Evolutionary conservation across 2,888 invertebrate species (phyloP).

Genomic region (Lithodes maja): DNA sequence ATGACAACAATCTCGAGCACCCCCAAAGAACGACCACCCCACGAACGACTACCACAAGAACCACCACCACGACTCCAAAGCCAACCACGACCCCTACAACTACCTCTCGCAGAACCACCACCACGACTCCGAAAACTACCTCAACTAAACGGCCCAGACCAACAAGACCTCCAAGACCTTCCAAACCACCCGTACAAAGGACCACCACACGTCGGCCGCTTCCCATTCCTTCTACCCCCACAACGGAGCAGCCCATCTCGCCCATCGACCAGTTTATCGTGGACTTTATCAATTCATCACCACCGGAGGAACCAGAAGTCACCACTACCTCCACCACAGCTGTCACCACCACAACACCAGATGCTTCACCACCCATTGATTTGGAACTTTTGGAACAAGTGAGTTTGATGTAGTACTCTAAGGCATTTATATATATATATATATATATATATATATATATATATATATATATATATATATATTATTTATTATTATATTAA

Average conservation of each 20-base stretch:
- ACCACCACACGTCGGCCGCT: neutral
- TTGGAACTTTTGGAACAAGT: constrained; percentile 61
- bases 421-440: too few relatives aligned
- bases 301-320: constrained; percentile 29
- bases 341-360: constrained; percentile 24
- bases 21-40: constrained; percentile 23
- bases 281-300: constrained; percentile 60
- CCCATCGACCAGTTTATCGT: constrained; percentile 67
- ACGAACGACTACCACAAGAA: constrained; percentile 14
- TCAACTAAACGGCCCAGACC: constrained; percentile 49
- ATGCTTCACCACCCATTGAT: constrained; percentile 55
- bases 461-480: too few relatives aligned
- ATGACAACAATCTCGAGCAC: constrained; percentile 39
- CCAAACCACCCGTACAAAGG: constrained; percentile 17
- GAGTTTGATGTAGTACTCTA: neutral
- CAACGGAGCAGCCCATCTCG: constrained; percentile 53
- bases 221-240: constrained; percentile 19
- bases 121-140: constrained; percentile 42
- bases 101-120: constrained; percentile 41
- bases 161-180: neutral
- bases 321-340: constrained; percentile 15
- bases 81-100: constrained; percentile 22
- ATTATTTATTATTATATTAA: too few relatives aligned
- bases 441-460: too few relatives aligned
- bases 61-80: neutral